Conservation (phyloP, 2,888 invertebrate species). For the Dichetophora obliterata region DNA sequence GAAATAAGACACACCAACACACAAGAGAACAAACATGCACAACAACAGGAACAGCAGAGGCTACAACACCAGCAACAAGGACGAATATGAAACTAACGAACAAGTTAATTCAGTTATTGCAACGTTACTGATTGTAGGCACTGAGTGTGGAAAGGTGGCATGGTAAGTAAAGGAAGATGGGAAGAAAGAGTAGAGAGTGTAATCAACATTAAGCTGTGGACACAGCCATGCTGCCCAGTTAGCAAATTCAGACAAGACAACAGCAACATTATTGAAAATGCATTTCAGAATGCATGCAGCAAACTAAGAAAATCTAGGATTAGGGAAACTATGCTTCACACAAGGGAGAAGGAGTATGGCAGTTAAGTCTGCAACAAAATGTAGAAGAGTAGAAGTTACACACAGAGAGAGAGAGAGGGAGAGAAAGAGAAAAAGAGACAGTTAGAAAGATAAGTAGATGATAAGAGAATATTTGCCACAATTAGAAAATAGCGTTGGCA, state of each 20-base stretch:
- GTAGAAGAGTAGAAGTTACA: neutral
- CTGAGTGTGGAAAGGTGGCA: neutral
- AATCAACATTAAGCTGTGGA: neutral
- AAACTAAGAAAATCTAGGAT: neutral
- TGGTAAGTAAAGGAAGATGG: neutral
- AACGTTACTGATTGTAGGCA: constrained; percentile 19
- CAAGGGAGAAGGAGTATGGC: neutral
- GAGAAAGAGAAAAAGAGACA: neutral
- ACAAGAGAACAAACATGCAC: constrained; percentile 8
- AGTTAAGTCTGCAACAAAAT: neutral
- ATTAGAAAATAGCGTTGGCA: constrained; percentile 1
- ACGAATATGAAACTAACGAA: constrained; percentile 38
- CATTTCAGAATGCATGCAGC: constrained; percentile 22
- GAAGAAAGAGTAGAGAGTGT: neutral
- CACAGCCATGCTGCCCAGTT: neutral
- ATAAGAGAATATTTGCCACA: constrained; percentile 13
- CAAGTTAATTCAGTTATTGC: constrained; percentile 40
- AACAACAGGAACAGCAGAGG: constrained; percentile 7
- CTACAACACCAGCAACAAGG: constrained; percentile 19
- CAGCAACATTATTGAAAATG: constrained; percentile 24
- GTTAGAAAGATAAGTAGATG: neutral
- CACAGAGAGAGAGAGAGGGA: neutral
- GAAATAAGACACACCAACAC: neutral
- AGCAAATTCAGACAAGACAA: constrained; percentile 10
- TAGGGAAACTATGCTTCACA: neutral